A percentile compares a stretch with the other conserved stretches of the same genome.
These are phyloP conservation scores for Ovibos moschatus DNA, from an alignment of 2,113 vertebrate genomes.

Conservation along the genomic window DNA sequence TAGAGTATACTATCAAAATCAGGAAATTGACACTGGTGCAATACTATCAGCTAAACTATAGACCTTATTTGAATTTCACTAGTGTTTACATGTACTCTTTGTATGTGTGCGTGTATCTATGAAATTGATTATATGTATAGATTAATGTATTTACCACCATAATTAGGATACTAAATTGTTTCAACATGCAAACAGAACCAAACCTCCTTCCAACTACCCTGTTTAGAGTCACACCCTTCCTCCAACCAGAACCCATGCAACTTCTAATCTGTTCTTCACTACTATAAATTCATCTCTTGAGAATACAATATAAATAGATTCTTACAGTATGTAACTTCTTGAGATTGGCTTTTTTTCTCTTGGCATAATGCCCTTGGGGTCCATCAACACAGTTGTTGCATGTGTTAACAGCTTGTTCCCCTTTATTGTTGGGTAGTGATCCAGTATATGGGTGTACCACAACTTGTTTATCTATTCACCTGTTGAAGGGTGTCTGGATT, in stretches of 20 bases:
- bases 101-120: neutral
- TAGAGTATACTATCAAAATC: neutral
- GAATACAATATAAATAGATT: neutral
- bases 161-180: neutral
- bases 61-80: neutral
- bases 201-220: neutral
- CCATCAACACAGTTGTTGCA: neutral
- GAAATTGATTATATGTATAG: neutral
- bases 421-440: neutral
- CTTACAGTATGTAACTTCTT: neutral
- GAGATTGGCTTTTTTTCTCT: neutral
- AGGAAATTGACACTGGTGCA: neutral
- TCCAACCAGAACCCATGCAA: neutral
- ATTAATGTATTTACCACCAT: neutral
- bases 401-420: neutral
- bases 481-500: neutral
- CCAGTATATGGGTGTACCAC: neutral
- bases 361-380: neutral
- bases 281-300: neutral
- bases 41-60: neutral
- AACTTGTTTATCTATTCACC: neutral
- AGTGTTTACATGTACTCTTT: neutral
- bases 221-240: neutral
- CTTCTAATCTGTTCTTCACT: neutral
- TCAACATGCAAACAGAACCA: neutral